Conservation (phyloP, 1,140 invertebrate species). For the Drosophila ananassae region DNA sequence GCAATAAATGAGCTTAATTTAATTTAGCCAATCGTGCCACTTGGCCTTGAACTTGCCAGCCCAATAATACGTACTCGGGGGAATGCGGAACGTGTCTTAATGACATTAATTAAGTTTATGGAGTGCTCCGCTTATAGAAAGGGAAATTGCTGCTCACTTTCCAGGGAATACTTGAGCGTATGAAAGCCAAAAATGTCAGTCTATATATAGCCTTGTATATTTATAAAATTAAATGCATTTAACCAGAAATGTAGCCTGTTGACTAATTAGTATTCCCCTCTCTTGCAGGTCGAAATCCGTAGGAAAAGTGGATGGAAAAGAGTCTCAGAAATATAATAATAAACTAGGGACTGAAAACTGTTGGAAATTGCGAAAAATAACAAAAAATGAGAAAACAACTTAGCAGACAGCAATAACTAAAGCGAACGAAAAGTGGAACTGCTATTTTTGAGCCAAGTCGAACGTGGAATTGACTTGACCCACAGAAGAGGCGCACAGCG, state of each 20-base stretch:
- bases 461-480: conserved; percentile 50
- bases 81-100: conserved; percentile 43
- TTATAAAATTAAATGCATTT: background rate
- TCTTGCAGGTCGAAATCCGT: conserved; percentile 29
- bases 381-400: conserved; percentile 23
- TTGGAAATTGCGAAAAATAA: conserved; percentile 20
- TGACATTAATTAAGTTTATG: conserved; percentile 26
- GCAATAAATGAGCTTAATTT: conserved; percentile 2
- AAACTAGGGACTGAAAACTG: conserved; percentile 32
- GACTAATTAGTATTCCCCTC: conserved; percentile 14
- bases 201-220: background rate
- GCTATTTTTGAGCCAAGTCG: conserved; percentile 52
- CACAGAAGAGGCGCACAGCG: conserved; percentile 2
- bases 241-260: background rate
- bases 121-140: conserved; percentile 9
- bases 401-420: conserved; percentile 28
- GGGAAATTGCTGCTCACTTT: conserved; percentile 39
- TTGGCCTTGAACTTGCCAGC: conserved; percentile 54
- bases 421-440: conserved; percentile 22
- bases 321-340: conserved; percentile 26
- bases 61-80: conserved; percentile 24
- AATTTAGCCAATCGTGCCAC: conserved; percentile 4
- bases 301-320: conserved; percentile 20
- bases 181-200: background rate
- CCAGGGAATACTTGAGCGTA: conserved; percentile 31